Percentiles rank a stretch among this genome's conserved stretches.
These are phyloP conservation scores for Athene cunicularia DNA, from an alignment of 2,113 vertebrate genomes.

Conservation along the genomic window DNA sequence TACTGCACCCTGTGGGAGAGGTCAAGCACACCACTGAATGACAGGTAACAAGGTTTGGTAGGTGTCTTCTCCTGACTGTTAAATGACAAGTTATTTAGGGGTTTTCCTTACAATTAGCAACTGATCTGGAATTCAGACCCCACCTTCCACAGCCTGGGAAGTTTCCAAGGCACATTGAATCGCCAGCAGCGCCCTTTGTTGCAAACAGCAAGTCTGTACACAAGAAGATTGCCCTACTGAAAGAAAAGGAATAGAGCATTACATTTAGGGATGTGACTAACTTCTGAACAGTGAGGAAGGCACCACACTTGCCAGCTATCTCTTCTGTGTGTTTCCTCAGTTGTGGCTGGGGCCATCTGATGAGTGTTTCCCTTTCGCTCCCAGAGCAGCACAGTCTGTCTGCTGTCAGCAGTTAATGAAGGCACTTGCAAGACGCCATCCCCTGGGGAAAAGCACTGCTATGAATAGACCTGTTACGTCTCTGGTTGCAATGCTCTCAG, in stretches of 20 bases:
- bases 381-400: slow-evolving; percentile 29
- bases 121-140: not conserved
- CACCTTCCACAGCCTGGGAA: not conserved
- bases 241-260: not conserved
- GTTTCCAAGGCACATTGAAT: not conserved
- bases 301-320: slow-evolving; percentile 40
- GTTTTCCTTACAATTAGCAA: not conserved
- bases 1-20: accelerated
- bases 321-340: slow-evolving; percentile 32
- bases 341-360: slow-evolving; percentile 59
- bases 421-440: slow-evolving; percentile 12
- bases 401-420: slow-evolving; percentile 67
- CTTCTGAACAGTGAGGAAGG: not conserved
- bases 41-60: not conserved
- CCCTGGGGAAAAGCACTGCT: slow-evolving; percentile 49
- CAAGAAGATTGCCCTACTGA: not conserved
- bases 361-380: slow-evolving; percentile 44
- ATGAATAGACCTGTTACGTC: slow-evolving; percentile 18
- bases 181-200: not conserved
- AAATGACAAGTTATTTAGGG: not conserved
- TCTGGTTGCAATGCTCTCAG: not conserved
- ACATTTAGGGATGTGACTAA: not conserved
- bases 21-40: not conserved
- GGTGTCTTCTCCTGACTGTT: not conserved
- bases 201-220: not conserved